phyloP scores from a whole-genome alignment of 2,113 vertebrate genomes.

The Bujurquina vittata region DNA sequence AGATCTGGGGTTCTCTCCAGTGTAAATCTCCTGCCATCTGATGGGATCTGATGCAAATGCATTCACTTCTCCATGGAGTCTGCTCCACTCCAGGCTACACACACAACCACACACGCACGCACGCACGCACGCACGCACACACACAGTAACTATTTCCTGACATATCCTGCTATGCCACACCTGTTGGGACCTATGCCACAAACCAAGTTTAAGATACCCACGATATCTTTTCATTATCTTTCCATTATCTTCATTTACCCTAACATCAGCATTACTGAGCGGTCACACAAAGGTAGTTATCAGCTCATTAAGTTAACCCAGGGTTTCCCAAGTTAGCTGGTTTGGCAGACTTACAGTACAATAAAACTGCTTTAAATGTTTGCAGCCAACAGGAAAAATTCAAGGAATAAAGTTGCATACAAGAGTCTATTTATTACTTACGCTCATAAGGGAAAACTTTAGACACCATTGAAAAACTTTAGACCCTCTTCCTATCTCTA shows the following conservation, averaged over 20 bases:
- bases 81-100: neutral
- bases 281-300: neutral
- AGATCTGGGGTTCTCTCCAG: neutral
- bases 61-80: slow-evolving; percentile 28
- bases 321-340: neutral
- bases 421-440: neutral
- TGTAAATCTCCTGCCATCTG: slow-evolving; percentile 34
- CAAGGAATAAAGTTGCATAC: neutral
- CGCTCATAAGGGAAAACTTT: neutral
- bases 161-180: neutral
- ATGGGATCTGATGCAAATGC: slow-evolving; percentile 37
- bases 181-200: neutral
- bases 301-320: neutral
- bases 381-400: neutral
- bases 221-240: neutral
- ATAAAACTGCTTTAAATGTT: neutral
- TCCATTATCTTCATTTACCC: neutral
- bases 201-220: neutral
- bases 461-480: neutral
- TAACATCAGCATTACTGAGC: neutral
- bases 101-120: neutral
- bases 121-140: neutral
- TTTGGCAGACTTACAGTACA: neutral
- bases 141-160: neutral
- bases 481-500: too few species aligned